Evolutionary conservation across 2,797 vertebrate genomes (phyloP).

Genomic region (Lutjanus campechanus): DNA sequence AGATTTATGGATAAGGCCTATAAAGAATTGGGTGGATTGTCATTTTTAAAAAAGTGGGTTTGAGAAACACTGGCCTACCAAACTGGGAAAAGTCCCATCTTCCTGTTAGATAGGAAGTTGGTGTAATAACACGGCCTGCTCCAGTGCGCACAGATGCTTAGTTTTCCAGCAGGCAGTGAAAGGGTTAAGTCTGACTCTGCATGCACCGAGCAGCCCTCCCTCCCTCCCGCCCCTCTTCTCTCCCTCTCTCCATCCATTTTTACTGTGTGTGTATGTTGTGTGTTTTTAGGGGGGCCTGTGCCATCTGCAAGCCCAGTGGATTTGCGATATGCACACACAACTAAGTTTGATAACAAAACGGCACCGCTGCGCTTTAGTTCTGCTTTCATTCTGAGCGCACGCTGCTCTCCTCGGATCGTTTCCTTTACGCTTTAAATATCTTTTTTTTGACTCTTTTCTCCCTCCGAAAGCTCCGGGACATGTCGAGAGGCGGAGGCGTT

Average conservation of each 20-base stretch:
- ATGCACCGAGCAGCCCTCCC: conserved; percentile 71
- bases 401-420: not conserved
- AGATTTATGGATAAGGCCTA: no score
- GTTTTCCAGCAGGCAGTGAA: conserved; percentile 56
- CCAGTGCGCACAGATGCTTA: conserved; percentile 5
- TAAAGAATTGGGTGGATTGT: no score
- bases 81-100: no score
- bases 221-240: conserved; percentile 14
- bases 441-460: not conserved
- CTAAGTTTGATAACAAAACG: conserved; percentile 58
- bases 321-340: conserved; percentile 49
- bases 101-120: no score
- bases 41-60: no score
- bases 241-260: conserved; percentile 70
- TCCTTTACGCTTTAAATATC: not conserved
- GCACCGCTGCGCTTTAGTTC: conserved; percentile 7
- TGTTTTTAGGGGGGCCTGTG: conserved; percentile 56
- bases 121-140: not conserved
- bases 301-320: conserved; percentile 65
- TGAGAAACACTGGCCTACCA: no score
- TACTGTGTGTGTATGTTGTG: conserved; percentile 39
- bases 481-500: conserved; percentile 79
- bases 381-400: not conserved
- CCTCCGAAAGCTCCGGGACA: conserved; percentile 61
- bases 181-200: conserved; percentile 86